Evolutionary conservation across 2,888 invertebrate species (phyloP).

Genomic region (Dryomyza anilis): DNA sequence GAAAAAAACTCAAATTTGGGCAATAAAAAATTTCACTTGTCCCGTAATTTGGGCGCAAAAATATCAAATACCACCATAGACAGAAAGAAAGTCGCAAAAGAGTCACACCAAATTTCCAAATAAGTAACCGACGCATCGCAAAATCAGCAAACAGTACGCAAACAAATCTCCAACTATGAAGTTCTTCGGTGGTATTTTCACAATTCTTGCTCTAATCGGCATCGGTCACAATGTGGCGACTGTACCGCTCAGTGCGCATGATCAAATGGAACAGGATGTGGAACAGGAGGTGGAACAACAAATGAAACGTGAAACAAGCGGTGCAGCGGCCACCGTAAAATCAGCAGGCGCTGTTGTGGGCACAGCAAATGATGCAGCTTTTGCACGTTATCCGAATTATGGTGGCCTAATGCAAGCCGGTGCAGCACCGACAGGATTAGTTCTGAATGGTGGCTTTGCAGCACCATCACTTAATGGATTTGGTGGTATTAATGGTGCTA

Average conservation of each 20-base stretch:
- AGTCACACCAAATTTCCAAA: too few species aligned
- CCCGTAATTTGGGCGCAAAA: neutral
- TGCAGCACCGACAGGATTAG: neutral
- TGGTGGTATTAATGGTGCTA: too few species aligned
- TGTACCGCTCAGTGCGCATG: neutral
- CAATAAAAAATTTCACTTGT: constrained; percentile 10
- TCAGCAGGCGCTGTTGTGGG: neutral
- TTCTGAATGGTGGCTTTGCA: constrained; percentile 11
- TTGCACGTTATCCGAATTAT: constrained; percentile 17
- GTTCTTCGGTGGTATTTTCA: neutral
- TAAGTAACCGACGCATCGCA: neutral
- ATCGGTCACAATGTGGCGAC: too few species aligned
- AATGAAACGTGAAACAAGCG: constrained; percentile 1
- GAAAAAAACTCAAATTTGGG: neutral
- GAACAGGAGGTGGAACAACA: neutral
- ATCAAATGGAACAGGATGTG: neutral
- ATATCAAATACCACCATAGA: neutral
- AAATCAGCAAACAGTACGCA: neutral
- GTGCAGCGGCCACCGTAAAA: neutral
- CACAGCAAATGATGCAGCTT: constrained; percentile 3
- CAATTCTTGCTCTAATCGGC: neutral
- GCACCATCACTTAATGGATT: too few species aligned
- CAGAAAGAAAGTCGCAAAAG: too few species aligned
- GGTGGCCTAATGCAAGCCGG: constrained; percentile 7
- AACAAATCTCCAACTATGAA: constrained; percentile 1